A percentile compares a stretch with the other conserved stretches of the same genome.
phyloP scores from a whole-genome alignment of 92 coral and sea anemone genomes.

The Phymanthus crucifer region DNA sequence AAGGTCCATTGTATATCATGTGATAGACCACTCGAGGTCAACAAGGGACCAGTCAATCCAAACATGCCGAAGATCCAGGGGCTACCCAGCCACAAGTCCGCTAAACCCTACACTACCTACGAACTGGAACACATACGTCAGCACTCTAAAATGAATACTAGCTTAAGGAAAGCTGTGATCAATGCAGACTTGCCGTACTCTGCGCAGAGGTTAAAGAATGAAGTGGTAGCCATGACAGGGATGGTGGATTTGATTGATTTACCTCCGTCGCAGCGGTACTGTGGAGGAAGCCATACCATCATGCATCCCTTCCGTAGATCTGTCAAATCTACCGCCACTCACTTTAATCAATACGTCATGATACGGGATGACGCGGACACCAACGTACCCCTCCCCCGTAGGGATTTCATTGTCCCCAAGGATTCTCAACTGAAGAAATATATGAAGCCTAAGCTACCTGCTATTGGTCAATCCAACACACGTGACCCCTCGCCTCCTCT shows the following conservation, averaged over 20 bases:
- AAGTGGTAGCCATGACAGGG: constrained; percentile 90
- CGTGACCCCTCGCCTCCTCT: constrained; percentile 69
- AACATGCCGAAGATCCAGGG: constrained; percentile 77
- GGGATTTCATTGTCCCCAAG: constrained; percentile 88
- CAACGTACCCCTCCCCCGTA: constrained; percentile 71
- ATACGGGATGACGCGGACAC: constrained; percentile 82
- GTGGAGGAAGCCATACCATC: constrained; percentile 95
- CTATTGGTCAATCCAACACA: constrained; percentile 62
- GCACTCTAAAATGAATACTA: constrained; percentile 72
- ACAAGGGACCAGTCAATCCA: constrained; percentile 40
- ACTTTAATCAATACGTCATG: constrained; percentile 85
- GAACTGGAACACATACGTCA: constrained; percentile 97
- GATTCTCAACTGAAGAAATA: constrained; percentile 66
- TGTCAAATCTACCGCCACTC: constrained; percentile 74
- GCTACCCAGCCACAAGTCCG: constrained; percentile 77
- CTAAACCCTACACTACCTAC: constrained; percentile 87
- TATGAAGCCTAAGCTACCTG: constrained; percentile 72
- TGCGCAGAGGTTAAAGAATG: constrained; percentile 73
- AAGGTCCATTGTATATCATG: constrained; percentile 95
- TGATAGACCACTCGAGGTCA: constrained; percentile 87
- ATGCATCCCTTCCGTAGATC: constrained; percentile 91
- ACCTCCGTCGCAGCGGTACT: constrained; percentile 92
- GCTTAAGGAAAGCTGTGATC: constrained; percentile 66
- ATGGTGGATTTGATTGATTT: constrained; percentile 72
- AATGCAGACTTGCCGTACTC: constrained; percentile 88